Evolutionary conservation across 2,797 vertebrate species (phyloP).

Genomic region (Halcyon leucocephala): DNA sequence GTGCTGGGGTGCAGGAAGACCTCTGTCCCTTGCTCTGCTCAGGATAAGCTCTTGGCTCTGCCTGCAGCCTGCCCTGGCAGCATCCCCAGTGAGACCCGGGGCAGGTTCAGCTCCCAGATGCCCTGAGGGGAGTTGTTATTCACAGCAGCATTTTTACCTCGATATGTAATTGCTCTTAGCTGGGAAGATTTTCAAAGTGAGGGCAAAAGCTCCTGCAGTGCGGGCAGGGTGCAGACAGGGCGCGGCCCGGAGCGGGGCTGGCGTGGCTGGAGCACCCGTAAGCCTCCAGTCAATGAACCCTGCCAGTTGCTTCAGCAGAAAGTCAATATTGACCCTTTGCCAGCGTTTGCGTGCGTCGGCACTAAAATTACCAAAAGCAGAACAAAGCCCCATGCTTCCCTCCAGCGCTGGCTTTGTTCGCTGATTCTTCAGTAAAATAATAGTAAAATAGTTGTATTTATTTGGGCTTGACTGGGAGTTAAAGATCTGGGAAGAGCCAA

Average conservation of each 20-base stretch:
- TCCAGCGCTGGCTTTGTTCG: neutral
- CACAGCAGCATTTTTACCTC: neutral
- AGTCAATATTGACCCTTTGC: conserved; percentile 4
- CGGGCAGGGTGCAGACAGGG: neutral
- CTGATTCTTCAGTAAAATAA: neutral
- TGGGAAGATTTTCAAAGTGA: neutral
- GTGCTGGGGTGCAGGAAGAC: neutral
- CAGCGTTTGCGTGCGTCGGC: neutral
- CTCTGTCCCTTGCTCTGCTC: neutral
- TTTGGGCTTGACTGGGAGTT: neutral
- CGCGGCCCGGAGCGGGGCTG: neutral
- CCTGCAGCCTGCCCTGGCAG: neutral
- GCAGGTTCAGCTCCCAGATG: neutral
- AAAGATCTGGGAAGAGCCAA: neutral
- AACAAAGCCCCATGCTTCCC: neutral
- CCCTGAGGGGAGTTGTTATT: neutral
- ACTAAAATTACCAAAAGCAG: neutral
- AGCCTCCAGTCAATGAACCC: neutral
- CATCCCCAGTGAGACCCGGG: neutral
- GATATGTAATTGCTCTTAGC: neutral
- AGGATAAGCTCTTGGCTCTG: neutral
- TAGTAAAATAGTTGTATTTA: neutral
- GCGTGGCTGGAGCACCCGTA: neutral
- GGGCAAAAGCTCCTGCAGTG: neutral
- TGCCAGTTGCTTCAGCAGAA: neutral